phyloP scores from a whole-genome alignment of 2,888 invertebrate genomes.

The Eupelmus urozonus region DNA sequence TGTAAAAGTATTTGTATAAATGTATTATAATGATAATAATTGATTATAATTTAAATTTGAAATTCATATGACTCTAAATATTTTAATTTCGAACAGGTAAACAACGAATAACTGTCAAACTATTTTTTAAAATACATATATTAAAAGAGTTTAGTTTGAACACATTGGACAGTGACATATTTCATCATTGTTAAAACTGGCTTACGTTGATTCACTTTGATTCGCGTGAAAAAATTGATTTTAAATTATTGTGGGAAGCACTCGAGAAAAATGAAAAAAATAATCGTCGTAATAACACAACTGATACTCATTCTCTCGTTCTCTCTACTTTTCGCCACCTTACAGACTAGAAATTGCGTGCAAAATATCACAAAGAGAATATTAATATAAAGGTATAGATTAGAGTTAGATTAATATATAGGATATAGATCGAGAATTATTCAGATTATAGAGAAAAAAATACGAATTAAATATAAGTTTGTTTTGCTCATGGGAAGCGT shows the following conservation, averaged over 20 bases:
- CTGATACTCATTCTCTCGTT: neutral
- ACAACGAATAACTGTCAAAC: slow-evolving; percentile 1
- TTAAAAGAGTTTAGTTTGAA: slow-evolving; percentile 5
- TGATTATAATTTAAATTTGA: neutral
- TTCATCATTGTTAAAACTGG: slow-evolving; percentile 4
- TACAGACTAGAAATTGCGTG: slow-evolving; percentile 42
- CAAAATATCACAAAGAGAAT: slow-evolving; percentile 46
- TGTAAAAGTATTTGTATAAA: too few relatives aligned
- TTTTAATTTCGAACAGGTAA: neutral
- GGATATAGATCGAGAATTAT: neutral
- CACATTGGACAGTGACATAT: slow-evolving; percentile 32
- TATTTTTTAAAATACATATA: slow-evolving; percentile 17
- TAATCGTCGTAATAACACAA: slow-evolving; percentile 10
- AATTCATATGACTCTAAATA: neutral
- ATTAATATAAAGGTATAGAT: slow-evolving; percentile 25
- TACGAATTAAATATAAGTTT: slow-evolving; percentile 16
- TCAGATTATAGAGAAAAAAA: slow-evolving; percentile 10
- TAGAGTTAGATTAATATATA: neutral
- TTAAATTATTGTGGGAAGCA: slow-evolving; percentile 25
- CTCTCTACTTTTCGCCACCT: neutral
- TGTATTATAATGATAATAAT: neutral
- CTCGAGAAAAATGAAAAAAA: slow-evolving; percentile 13
- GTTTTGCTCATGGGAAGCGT: too few relatives aligned
- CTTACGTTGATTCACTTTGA: neutral
- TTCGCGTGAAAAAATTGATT: slow-evolving; percentile 7